Evolutionary conservation across 1,140 invertebrate species (phyloP).

Genomic region (Copidosoma floridanum): DNA sequence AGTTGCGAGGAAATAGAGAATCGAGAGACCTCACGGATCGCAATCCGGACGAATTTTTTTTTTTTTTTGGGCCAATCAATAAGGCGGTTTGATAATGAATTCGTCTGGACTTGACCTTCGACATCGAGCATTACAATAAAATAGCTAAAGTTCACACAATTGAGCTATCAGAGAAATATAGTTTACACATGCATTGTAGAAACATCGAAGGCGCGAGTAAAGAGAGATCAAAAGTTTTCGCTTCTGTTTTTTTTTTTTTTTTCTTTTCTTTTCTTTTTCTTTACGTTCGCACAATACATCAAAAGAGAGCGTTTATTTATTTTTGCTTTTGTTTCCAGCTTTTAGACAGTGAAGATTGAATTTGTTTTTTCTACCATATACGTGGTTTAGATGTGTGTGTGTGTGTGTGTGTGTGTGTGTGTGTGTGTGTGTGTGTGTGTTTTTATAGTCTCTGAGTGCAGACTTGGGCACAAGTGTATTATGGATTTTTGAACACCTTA

Average conservation of each 20-base stretch:
- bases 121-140: conserved; percentile 24
- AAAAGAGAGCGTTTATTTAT: conserved; percentile 4
- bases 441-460: neutral
- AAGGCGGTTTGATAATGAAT: neutral
- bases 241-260: conserved; percentile 16
- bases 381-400: neutral
- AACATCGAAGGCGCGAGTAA: conserved; percentile 27
- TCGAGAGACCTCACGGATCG: conserved; percentile 13
- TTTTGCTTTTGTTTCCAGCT: conserved; percentile 5
- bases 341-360: neutral
- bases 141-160: conserved; percentile 16
- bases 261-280: conserved; percentile 10
- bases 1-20: conserved; percentile 26
- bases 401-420: neutral
- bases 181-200: conserved; percentile 28
- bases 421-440: neutral
- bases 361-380: neutral
- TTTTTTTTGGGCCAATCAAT: neutral
- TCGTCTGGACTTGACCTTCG: conserved; percentile 16
- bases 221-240: conserved; percentile 18
- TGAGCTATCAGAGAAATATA: conserved; percentile 26
- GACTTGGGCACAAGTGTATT: too few relatives aligned
- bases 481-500: too few relatives aligned
- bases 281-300: conserved; percentile 15
- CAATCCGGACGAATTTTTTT: conserved; percentile 23